Base-by-base conservation (phyloP, 2,113 vertebrate species). In the Tychaedon coryphoeus region DNA sequence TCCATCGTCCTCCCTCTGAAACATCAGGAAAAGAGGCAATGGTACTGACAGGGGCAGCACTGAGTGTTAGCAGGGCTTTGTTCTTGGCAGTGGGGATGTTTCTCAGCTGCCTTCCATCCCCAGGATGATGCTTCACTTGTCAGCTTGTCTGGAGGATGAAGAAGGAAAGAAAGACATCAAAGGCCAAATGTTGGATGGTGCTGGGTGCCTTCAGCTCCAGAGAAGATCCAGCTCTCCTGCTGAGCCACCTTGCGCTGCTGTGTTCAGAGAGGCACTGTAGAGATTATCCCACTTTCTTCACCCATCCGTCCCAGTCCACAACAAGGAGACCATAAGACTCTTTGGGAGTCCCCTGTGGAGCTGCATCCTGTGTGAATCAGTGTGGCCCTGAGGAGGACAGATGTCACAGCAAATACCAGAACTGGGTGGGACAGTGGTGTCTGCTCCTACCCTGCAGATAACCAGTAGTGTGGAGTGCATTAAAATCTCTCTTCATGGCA, bases 301-400 rank as follows among this genome's bases (percentile, higher is more conserved):
- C 7, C 14, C 45, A 36, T 15, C 10, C 23, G 17, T n/a, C 33
- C 47, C 19, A 10, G 25, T 23, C 42, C 47, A 23, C 33, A 51
- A 6, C 20, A 11, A 65, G 42, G n/a, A 45, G 24, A 47, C 19
- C 10, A 2, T 17, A 14, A 29, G n/a, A 51, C 8, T 65, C 3
- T 0, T 0, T 38, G 64, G 14, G 14, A 33, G 20, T 58, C 15
- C 13, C 12, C 40, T 7, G 3, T 36, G 61, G n/a, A 56, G 24
- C 0, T 58, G 7, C 4, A 5, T 76, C 54, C 50, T 17, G 5
- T 64, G 70, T 31, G 25, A 43, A 7, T 36, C 40, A 18, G 26
- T 5, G 34, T 48, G 65, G 34, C 64, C 29, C 33, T 43, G 8
- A 42, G 42, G 23, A 5, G 5, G 19, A 24, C 19, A 71, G 7